Percentiles rank a stretch among this genome's conserved stretches.
Evolutionary conservation across 2,797 vertebrate species (phyloP).

Genomic region (Spinus olivaceus): DNA sequence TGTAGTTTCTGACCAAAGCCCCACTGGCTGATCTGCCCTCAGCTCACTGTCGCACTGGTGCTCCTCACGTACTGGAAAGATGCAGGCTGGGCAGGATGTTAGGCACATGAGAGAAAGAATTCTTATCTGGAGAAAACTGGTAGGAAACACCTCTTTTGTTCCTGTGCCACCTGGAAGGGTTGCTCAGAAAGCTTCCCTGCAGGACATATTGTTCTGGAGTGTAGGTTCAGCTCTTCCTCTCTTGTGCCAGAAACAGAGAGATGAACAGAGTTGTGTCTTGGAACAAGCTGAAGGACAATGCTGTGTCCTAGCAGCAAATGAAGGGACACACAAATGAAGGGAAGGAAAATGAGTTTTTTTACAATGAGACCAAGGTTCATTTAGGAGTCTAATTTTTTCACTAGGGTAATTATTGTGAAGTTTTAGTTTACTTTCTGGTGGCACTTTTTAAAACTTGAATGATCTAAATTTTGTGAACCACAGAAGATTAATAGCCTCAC

Average conservation of each 20-base stretch:
- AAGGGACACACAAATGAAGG: neutral
- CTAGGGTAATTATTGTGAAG: neutral
- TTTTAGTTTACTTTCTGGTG: neutral
- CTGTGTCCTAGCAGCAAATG: neutral
- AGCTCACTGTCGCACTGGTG: conserved; percentile 57
- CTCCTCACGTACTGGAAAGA: conserved; percentile 66
- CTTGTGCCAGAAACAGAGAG: conserved; percentile 7
- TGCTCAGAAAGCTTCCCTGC: neutral
- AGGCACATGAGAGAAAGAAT: conserved; percentile 44
- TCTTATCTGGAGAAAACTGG: conserved; percentile 46
- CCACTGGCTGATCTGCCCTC: neutral
- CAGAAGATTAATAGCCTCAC: neutral
- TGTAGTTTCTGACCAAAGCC: neutral
- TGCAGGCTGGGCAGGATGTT: conserved; percentile 68
- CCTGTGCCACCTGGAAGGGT: conserved; percentile 59
- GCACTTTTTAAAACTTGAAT: neutral
- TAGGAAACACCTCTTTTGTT: conserved; percentile 68
- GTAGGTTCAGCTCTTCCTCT: neutral
- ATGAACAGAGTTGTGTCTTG: neutral
- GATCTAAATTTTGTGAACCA: neutral
- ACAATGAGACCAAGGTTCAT: neutral
- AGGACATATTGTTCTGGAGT: neutral
- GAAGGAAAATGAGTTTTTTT: neutral
- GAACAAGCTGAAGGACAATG: neutral
- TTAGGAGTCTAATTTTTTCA: conserved; percentile 12